Evolutionary conservation across 2,797 vertebrate genomes (phyloP).

Genomic region (Leptodactylus fallax): DNA sequence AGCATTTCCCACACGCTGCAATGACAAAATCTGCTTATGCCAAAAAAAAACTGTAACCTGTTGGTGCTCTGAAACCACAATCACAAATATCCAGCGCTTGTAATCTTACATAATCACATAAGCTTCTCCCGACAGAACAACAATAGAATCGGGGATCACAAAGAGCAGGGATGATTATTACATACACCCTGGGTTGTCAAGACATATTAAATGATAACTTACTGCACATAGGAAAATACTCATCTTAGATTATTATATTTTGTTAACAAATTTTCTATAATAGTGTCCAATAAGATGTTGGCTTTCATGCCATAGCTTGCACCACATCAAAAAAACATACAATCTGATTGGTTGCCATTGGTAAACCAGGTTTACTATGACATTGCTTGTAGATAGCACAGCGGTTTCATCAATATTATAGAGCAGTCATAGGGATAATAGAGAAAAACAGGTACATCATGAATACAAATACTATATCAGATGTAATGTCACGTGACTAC

Average conservation of each 20-base stretch:
- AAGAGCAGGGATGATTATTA: not conserved
- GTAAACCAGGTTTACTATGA: not conserved
- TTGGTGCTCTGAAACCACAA: not conserved
- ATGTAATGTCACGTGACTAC: conserved; percentile 60
- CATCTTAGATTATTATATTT: not conserved
- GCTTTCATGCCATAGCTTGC: not conserved
- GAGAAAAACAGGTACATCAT: too few relatives aligned
- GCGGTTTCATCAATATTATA: not conserved
- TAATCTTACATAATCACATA: conserved; percentile 15
- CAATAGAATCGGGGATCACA: not conserved
- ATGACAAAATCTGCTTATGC: not conserved
- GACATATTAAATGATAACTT: not conserved
- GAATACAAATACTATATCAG: not conserved
- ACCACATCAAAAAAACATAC: not conserved
- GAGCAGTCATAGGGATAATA: not conserved
- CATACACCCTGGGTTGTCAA: not conserved
- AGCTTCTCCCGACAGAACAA: not conserved
- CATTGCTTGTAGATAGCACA: not conserved
- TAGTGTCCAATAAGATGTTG: not conserved
- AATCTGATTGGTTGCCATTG: not conserved
- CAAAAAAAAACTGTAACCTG: not conserved
- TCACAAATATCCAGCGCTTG: not conserved
- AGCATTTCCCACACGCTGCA: not conserved
- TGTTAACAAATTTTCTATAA: not conserved
- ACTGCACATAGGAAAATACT: not conserved